Percentiles rank a stretch among this genome's conserved stretches.
Evolutionary conservation across 2,113 vertebrate species (phyloP).

Genomic region (Morone chrysops): DNA sequence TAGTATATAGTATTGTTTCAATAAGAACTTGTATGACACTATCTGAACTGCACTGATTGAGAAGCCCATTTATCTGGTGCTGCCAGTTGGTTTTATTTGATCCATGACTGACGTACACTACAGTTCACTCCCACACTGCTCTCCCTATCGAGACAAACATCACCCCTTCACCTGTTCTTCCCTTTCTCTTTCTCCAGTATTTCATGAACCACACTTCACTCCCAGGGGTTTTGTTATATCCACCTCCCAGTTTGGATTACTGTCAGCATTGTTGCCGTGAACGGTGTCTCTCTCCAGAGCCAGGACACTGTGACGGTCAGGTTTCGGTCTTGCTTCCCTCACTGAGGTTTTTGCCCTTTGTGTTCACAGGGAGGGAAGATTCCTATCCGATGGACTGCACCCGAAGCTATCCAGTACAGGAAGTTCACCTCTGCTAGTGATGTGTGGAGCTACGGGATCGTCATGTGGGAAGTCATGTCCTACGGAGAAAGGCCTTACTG

Average conservation of each 20-base stretch:
- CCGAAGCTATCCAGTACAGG: constrained; percentile 89
- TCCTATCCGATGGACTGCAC: constrained; percentile 89
- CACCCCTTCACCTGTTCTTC: constrained; percentile 49
- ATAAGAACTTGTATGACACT: not conserved
- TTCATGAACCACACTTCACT: constrained; percentile 45
- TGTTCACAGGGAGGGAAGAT: constrained; percentile 87
- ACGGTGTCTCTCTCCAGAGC: constrained; percentile 63
- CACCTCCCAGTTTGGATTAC: constrained; percentile 69
- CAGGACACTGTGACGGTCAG: constrained; percentile 66
- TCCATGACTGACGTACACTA: not conserved
- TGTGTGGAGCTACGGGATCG: constrained; percentile 89
- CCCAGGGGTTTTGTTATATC: constrained; percentile 63
- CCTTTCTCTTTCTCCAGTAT: constrained; percentile 50
- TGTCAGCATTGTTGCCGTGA: constrained; percentile 50
- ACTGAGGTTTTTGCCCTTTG: constrained; percentile 60
- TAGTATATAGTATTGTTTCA: not conserved
- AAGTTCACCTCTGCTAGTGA: constrained; percentile 89
- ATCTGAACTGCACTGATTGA: not conserved
- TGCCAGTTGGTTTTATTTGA: constrained; percentile 30
- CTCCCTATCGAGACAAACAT: constrained; percentile 36
- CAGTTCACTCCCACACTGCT: constrained; percentile 19
- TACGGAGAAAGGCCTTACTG: constrained; percentile 88
- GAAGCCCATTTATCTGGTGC: not conserved
- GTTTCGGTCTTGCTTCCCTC: constrained; percentile 60
- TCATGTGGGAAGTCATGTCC: constrained; percentile 90